Evolutionary conservation across 2,113 vertebrate species (phyloP).

Genomic region (Pygoscelis antarcticus): DNA sequence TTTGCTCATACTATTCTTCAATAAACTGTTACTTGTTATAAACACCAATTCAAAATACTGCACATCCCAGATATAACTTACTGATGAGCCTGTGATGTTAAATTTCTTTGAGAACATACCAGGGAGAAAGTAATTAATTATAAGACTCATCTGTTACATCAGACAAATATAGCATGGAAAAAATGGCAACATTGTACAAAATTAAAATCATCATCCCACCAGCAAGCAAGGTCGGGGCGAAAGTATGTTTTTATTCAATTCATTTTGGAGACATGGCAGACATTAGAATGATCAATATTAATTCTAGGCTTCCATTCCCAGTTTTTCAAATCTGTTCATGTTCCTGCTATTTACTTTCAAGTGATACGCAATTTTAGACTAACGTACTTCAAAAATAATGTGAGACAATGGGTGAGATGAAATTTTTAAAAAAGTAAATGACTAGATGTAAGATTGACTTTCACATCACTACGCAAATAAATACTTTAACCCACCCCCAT

Average conservation of each 20-base stretch:
- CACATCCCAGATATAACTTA: neutral
- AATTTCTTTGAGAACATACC: neutral
- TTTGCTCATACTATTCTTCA: neutral
- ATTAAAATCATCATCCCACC: neutral
- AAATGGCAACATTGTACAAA: neutral
- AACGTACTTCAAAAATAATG: neutral
- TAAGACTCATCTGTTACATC: neutral
- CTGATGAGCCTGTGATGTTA: neutral
- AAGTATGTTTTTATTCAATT: neutral
- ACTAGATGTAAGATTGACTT: neutral
- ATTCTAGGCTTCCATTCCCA: neutral
- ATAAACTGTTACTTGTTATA: neutral
- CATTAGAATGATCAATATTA: neutral
- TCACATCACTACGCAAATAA: neutral
- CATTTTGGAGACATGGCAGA: neutral
- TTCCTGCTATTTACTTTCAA: neutral
- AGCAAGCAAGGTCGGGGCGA: neutral
- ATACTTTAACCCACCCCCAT: neutral
- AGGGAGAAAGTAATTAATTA: neutral
- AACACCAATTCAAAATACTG: neutral
- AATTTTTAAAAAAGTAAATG: neutral
- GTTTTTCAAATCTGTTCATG: neutral
- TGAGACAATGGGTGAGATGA: accelerated
- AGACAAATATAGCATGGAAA: neutral
- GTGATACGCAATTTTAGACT: neutral